Evolutionary conservation across 2,797 vertebrate genomes (phyloP).

Genomic region (Betta splendens): DNA sequence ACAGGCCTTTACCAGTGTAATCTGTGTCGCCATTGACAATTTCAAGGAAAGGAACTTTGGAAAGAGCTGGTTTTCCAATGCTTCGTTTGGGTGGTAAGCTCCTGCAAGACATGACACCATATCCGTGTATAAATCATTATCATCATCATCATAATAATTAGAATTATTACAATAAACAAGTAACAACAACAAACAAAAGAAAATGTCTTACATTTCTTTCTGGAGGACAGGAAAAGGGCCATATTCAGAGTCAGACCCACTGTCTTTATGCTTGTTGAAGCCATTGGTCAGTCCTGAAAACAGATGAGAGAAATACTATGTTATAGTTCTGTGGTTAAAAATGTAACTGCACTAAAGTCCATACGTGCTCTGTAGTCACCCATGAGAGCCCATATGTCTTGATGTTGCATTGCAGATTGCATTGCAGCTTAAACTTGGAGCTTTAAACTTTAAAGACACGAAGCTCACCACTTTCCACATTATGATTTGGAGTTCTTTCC

Average conservation of each 20-base stretch:
- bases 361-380: no score
- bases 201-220: conserved; percentile 85
- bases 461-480: conserved; percentile 83
- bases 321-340: no score
- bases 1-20: conserved; percentile 74
- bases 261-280: conserved; percentile 85
- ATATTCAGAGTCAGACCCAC: conserved; percentile 86
- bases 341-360: no score
- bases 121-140: conserved; percentile 11
- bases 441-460: neutral
- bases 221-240: conserved; percentile 82
- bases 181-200: neutral
- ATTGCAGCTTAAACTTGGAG: neutral
- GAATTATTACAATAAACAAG: neutral
- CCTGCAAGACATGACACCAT: conserved; percentile 62
- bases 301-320: conserved; percentile 37
- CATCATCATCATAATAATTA: no score
- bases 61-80: conserved; percentile 93
- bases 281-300: conserved; percentile 89
- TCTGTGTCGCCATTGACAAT: conserved; percentile 89
- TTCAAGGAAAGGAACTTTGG: conserved; percentile 89
- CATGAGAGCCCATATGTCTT: neutral
- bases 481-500: conserved; percentile 79
- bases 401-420: neutral
- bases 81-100: conserved; percentile 88